These are phyloP conservation scores for Monodelphis domestica DNA, from an alignment of 2,797 vertebrate genomes.

Conservation along the genomic window DNA sequence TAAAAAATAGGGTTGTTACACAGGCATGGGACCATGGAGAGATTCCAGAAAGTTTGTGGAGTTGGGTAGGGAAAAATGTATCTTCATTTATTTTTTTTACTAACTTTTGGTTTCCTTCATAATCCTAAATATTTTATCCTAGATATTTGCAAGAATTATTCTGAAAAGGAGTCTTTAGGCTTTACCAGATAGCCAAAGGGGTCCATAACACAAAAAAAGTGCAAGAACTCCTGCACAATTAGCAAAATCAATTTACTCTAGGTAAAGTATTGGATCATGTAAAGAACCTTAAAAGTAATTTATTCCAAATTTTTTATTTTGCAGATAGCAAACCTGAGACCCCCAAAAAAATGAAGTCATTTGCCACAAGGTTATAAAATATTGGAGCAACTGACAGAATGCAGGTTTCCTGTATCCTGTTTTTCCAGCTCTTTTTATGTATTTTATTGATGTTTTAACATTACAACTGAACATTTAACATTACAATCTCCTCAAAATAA, in stretches of 20 bases:
- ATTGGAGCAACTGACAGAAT: neutral
- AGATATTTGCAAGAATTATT: neutral
- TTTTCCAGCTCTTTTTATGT: neutral
- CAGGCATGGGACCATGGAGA: neutral
- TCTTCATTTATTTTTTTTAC: neutral
- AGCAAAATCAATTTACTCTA: neutral
- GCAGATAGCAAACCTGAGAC: neutral
- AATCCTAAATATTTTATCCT: neutral
- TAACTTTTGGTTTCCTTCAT: neutral
- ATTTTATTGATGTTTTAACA: neutral
- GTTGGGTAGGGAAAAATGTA: neutral
- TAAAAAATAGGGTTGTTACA: neutral
- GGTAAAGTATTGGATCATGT: neutral
- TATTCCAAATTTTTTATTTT: neutral
- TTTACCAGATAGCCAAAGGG: neutral
- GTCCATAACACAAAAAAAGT: neutral
- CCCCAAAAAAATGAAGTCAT: neutral
- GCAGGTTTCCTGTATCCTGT: neutral
- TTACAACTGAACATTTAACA: too few relatives aligned
- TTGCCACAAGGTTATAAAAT: neutral
- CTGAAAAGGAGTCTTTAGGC: neutral
- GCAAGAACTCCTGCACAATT: neutral
- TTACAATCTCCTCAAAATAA: neutral
- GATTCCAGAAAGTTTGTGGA: neutral
- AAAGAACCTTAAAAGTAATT: neutral